Base-by-base conservation (phyloP, 1,140 invertebrate species). In the Bilobella aurantiaca region DNA sequence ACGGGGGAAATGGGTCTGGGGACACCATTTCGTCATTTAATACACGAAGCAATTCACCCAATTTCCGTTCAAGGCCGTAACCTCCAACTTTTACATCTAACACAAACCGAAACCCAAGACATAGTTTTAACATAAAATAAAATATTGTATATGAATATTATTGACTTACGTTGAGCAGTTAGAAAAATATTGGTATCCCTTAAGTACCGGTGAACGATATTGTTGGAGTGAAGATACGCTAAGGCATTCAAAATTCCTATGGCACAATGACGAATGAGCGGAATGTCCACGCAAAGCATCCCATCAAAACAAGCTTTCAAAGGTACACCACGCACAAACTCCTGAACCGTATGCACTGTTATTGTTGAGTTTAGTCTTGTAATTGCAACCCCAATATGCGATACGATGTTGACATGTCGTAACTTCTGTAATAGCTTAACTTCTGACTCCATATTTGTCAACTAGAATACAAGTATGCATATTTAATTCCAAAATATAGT, bases 201-300 rank as follows among this genome's bases (percentile, higher is more conserved):
- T 8, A 92, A 74, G 77, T 87, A 84, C 74, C 86, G 87, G 75
- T 91, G 88, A 0, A 88, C 85, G 8, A 91, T 83, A 72, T 86
- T 86, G 74, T 90, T 89, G 53, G 82, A 78, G 74, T 91, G 89
- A 16, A 92, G 77, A 75, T 84, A 89, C 21, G 83, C 77, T 3
- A 92, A 71, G 1, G 85, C 86, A 57, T 82, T 79, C 0, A 91
- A 74, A 25, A 90, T 79, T 53, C 84, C 85, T 5, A 75, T 77
- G 1, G 85, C 81, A 66, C 87, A 82, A 75, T 83, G 79, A 16
- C 84, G 81, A 25, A 90, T 73, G 57, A 84, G 75, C 67, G 83
- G 82, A 18, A 85, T 76, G 49, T 80, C 82, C 63, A 84, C 76
- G 56, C 80, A 79, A 60, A 81, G 80, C 74, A 80, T 80, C 72